Evolutionary conservation across 2,113 vertebrate genomes (phyloP).

Genomic region (Gnathonemus longibarbis): DNA sequence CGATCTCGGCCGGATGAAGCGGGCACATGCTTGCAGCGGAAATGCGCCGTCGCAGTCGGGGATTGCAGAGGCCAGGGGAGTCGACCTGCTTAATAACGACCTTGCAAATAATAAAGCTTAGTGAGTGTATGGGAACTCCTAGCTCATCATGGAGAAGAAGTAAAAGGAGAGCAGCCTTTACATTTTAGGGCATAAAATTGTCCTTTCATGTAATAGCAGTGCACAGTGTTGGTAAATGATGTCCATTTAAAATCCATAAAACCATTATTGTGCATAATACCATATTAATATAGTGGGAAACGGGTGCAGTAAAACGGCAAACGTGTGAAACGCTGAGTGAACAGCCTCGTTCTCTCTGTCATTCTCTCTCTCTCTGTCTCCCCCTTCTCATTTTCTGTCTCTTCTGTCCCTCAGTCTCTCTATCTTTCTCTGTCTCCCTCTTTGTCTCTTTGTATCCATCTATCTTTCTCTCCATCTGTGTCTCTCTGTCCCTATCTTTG

Average conservation of each 20-base stretch:
- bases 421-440: constrained; percentile 26
- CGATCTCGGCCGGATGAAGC: neutral
- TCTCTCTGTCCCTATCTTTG: constrained; percentile 41
- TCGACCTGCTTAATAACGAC: constrained; percentile 47
- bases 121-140: constrained; percentile 51
- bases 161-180: constrained; percentile 46
- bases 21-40: neutral
- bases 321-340: constrained; percentile 38
- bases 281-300: constrained; percentile 59
- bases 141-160: constrained; percentile 40
- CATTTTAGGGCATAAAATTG: constrained; percentile 57
- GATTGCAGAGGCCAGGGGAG: neutral
- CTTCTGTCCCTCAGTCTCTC: neutral
- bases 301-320: constrained; percentile 46
- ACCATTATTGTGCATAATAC: constrained; percentile 62
- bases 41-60: neutral
- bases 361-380: neutral
- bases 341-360: constrained; percentile 32
- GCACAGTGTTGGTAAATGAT: constrained; percentile 56
- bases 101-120: constrained; percentile 51
- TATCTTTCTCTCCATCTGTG: constrained; percentile 28
- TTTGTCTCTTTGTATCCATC: constrained; percentile 21
- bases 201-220: constrained; percentile 53
- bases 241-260: constrained; percentile 65
- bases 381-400: neutral